phyloP scores from a whole-genome alignment of 2,797 vertebrate genomes.

The Poliocrania exsul region DNA sequence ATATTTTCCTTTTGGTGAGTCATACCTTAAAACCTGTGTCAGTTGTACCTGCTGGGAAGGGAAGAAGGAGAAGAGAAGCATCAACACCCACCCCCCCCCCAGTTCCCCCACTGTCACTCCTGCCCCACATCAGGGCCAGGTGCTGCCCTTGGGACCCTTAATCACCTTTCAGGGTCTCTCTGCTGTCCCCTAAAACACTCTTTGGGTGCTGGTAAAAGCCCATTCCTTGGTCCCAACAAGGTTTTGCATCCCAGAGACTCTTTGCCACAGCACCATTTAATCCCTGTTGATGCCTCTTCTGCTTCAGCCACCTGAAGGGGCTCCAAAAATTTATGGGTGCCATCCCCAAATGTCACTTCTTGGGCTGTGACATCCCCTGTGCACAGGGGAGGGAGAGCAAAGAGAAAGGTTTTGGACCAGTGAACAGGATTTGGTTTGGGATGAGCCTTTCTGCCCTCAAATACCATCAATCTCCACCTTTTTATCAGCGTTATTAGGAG shows the following conservation, averaged over 20 bases:
- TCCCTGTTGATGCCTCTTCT: too few species aligned
- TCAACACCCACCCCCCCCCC: not conserved
- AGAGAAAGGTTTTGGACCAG: not conserved
- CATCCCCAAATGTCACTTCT: not conserved
- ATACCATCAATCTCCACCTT: not conserved
- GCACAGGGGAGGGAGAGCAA: not conserved
- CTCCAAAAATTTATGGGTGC: not conserved
- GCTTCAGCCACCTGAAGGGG: accelerated
- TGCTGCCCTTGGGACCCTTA: not conserved
- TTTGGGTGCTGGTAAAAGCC: not conserved
- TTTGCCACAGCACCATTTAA: not conserved
- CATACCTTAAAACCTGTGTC: not conserved
- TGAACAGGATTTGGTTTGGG: too few species aligned
- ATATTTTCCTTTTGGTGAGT: not conserved
- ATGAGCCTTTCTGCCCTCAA: not conserved
- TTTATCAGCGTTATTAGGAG: not conserved
- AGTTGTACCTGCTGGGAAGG: not conserved
- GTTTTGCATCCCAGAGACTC: not conserved
- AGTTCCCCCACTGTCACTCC: not conserved
- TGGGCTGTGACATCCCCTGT: not conserved
- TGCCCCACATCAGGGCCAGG: accelerated
- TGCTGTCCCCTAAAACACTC: not conserved
- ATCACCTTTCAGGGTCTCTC: not conserved
- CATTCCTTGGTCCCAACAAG: not conserved
- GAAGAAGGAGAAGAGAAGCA: not conserved